These are phyloP conservation scores for Seriola quinqueradiata DNA, from an alignment of 2,113 vertebrate species.

Conservation along the genomic window DNA sequence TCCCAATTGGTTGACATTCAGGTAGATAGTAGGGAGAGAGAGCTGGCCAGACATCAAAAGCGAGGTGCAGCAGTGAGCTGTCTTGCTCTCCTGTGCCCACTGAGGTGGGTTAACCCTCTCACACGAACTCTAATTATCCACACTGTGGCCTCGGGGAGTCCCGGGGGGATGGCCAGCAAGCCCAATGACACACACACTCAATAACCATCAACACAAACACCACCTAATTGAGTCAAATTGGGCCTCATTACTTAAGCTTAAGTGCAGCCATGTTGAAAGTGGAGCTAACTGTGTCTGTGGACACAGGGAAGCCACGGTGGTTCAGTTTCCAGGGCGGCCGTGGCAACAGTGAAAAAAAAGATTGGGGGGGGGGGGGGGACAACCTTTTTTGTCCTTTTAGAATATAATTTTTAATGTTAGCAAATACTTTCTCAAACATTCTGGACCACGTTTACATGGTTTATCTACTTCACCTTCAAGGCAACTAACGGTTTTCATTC, in stretches of 20 bases:
- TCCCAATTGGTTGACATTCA: slow-evolving; percentile 89
- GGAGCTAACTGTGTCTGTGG: slow-evolving; percentile 25
- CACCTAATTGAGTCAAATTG: slow-evolving; percentile 79
- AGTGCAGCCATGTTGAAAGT: slow-evolving; percentile 54
- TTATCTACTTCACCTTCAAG: not conserved
- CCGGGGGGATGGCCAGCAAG: slow-evolving; percentile 57
- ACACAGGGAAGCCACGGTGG: not conserved
- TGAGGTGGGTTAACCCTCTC: slow-evolving; percentile 82
- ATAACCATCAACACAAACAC: slow-evolving; percentile 79
- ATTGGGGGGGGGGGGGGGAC: too few species aligned
- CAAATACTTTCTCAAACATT: too few species aligned
- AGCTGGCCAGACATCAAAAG: slow-evolving; percentile 83
- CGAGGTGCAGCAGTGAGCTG: slow-evolving; percentile 67
- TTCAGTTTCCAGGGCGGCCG: not conserved
- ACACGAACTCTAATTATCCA: slow-evolving; percentile 81
- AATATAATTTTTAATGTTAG: too few species aligned
- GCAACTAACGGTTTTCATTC: not conserved
- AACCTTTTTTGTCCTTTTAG: not conserved
- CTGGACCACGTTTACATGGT: too few species aligned
- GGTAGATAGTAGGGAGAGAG: slow-evolving; percentile 77
- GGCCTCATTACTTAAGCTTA: slow-evolving; percentile 71
- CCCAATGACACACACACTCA: slow-evolving; percentile 58
- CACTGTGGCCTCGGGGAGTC: slow-evolving; percentile 73
- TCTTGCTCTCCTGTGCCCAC: slow-evolving; percentile 64
- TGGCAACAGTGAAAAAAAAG: not conserved